A percentile compares a stretch with the other conserved stretches of the same genome.
Conservation (phyloP, 1,140 invertebrate species). For the Drosophila punjabiensis region DNA sequence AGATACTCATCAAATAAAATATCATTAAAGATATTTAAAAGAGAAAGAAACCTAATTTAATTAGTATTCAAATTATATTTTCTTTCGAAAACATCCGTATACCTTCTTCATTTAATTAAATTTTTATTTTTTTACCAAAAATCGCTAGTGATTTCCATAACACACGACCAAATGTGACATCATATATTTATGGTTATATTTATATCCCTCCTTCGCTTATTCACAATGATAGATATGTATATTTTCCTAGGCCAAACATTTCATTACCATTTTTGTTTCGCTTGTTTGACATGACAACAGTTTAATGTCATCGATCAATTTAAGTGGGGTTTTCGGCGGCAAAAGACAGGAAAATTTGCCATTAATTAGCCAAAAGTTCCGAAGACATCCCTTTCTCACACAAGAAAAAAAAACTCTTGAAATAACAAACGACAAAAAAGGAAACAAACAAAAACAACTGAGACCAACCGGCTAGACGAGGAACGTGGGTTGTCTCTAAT, state of each 20-base stretch:
- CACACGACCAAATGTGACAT: background rate
- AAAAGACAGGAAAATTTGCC: slow-evolving; percentile 63
- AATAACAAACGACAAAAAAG: slow-evolving; percentile 39
- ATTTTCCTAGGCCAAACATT: slow-evolving; percentile 18
- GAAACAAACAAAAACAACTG: slow-evolving; percentile 34
- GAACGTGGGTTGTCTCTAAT: slow-evolving; percentile 66
- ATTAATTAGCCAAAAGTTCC: slow-evolving; percentile 72
- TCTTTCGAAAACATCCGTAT: too few species aligned
- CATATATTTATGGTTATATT: slow-evolving; percentile 16
- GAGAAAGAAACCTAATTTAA: too few species aligned
- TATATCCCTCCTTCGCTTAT: background rate
- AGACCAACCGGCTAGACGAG: slow-evolving; percentile 43
- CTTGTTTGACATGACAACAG: slow-evolving; percentile 63
- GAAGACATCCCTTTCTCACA: slow-evolving; percentile 37
- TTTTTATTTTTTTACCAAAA: background rate
- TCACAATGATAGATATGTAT: slow-evolving; percentile 11
- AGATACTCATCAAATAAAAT: too few species aligned
- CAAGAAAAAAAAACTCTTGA: slow-evolving; percentile 23
- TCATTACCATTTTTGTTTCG: slow-evolving; percentile 36
- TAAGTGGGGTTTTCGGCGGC: slow-evolving; percentile 38
- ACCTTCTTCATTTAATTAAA: too few species aligned
- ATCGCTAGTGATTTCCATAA: background rate
- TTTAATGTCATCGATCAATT: slow-evolving; percentile 71
- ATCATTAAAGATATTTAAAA: too few species aligned
- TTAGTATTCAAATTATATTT: background rate